phyloP scores from a whole-genome alignment of 2,888 invertebrate genomes.

The Elysia crispata region DNA sequence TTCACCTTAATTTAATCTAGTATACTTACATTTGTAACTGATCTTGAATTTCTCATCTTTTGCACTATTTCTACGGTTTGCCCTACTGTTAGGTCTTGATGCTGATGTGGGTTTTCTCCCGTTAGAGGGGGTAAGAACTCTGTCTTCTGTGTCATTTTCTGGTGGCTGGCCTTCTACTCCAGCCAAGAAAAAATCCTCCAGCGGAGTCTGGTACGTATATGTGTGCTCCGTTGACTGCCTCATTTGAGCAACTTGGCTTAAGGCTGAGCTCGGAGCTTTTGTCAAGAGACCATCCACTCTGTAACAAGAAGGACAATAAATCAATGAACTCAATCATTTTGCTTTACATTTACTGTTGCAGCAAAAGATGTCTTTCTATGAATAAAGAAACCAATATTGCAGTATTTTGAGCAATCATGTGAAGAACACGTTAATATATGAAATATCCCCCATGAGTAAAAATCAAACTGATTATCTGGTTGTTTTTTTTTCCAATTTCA shows the following conservation, averaged over 20 bases:
- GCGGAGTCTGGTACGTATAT: constrained; percentile 54
- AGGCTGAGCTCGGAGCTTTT: constrained; percentile 66
- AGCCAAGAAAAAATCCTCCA: constrained; percentile 69
- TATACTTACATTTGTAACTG: constrained; percentile 68
- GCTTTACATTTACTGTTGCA: too few species aligned
- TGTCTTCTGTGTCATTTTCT: constrained; percentile 48
- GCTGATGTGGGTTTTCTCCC: constrained; percentile 38
- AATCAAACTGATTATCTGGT: too few species aligned
- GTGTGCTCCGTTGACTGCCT: constrained; percentile 52
- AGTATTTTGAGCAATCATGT: too few species aligned
- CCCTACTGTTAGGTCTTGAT: constrained; percentile 30
- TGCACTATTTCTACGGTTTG: constrained; percentile 1
- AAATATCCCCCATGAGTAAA: too few species aligned
- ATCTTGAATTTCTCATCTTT: constrained; percentile 59
- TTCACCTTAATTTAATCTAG: background rate
- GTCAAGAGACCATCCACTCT: constrained; percentile 68
- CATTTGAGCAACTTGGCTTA: constrained; percentile 60
- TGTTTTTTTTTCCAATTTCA: too few species aligned
- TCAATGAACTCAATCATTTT: too few species aligned
- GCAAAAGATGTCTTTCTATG: too few species aligned
- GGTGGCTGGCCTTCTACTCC: constrained; percentile 60
- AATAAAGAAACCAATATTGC: too few species aligned
- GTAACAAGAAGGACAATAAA: constrained; percentile 11
- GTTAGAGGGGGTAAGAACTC: constrained; percentile 61
- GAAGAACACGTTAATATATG: too few species aligned